Conservation (phyloP, 2,113 vertebrate genomes). For the Sorex araneus region DNA sequence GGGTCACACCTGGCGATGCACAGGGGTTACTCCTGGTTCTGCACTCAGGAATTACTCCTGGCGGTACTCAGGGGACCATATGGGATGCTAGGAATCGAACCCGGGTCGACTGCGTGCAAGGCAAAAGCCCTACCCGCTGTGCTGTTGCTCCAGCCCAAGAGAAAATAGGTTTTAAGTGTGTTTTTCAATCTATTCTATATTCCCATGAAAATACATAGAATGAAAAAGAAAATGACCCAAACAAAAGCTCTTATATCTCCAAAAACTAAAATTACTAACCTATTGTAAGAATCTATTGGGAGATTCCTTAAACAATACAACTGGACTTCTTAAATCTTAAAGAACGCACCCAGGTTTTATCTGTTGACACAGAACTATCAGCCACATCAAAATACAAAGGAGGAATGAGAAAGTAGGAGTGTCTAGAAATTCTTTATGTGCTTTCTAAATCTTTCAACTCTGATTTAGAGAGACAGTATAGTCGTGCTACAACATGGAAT, state of each 20-base stretch:
- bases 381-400: neutral
- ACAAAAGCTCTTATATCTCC: neutral
- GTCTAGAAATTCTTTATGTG: neutral
- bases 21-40: no score
- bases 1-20: no score
- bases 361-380: constrained; percentile 25
- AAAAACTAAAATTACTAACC: constrained; percentile 10
- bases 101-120: no score
- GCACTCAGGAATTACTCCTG: no score
- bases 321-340: neutral
- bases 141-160: no score
- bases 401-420: neutral
- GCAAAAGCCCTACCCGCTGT: no score
- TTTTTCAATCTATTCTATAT: neutral
- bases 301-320: neutral
- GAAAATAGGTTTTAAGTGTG: neutral
- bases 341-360: neutral
- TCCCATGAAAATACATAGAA: neutral
- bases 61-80: no score
- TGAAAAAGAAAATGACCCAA: constrained; percentile 38
- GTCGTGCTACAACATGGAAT: neutral
- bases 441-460: neutral
- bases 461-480: neutral
- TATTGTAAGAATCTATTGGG: neutral
- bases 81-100: no score